Evolutionary conservation across 1,140 invertebrate genomes (phyloP).

Genomic region (Drosophila tristis): DNA sequence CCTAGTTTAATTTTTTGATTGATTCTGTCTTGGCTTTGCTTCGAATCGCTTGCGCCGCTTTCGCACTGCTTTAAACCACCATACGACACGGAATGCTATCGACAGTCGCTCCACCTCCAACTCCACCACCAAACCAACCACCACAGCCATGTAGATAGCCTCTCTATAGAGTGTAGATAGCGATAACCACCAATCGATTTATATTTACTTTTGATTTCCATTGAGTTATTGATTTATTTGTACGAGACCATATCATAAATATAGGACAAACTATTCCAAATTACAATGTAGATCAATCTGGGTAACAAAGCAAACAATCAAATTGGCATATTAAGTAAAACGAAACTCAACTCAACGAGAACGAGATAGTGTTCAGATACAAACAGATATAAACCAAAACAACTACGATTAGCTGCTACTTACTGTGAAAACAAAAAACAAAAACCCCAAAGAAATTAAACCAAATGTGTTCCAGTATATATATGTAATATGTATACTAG

Average conservation of each 20-base stretch:
- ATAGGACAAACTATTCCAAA: slow-evolving; percentile 58
- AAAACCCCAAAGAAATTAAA: background rate
- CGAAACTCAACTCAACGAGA: slow-evolving; percentile 15
- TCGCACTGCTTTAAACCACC: slow-evolving; percentile 15
- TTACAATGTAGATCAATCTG: slow-evolving; percentile 47
- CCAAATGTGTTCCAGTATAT: slow-evolving; percentile 57
- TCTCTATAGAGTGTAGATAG: slow-evolving; percentile 6
- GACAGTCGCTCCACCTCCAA: too few relatives aligned
- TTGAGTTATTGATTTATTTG: slow-evolving; percentile 42
- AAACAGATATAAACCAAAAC: background rate
- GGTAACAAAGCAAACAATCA: slow-evolving; percentile 16
- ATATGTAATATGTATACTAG: slow-evolving; percentile 57
- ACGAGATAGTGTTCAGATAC: slow-evolving; percentile 16
- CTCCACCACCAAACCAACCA: too few relatives aligned
- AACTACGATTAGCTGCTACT: background rate
- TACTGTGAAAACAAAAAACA: slow-evolving; percentile 16
- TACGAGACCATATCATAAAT: slow-evolving; percentile 51
- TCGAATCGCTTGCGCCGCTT: background rate
- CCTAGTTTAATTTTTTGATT: background rate
- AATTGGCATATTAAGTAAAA: slow-evolving; percentile 47
- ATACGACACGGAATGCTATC: slow-evolving; percentile 2
- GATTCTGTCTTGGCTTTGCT: slow-evolving; percentile 8
- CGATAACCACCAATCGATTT: slow-evolving; percentile 30
- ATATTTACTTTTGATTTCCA: slow-evolving; percentile 27
- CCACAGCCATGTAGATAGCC: slow-evolving; percentile 7